Percentiles rank a stretch among this genome's conserved stretches.
Conservation (phyloP, 2,113 vertebrate genomes). For the Xerus inauris region DNA sequence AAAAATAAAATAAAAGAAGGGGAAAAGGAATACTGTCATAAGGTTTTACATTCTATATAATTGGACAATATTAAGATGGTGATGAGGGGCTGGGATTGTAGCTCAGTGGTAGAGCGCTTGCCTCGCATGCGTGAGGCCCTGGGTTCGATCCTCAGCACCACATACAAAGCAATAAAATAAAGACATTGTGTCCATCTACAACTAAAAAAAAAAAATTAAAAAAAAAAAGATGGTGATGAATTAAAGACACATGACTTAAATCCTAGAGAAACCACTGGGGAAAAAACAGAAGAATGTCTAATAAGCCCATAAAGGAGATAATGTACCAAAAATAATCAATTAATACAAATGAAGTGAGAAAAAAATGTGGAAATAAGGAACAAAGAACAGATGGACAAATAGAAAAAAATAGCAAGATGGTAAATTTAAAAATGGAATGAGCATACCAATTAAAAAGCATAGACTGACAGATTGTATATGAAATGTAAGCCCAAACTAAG, state of each 20-base stretch:
- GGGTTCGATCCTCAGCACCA: no score
- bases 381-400: conserved; percentile 58
- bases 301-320: not conserved
- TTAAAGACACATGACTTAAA: not conserved
- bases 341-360: conserved; percentile 47
- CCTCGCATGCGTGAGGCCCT: no score
- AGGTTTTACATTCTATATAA: not conserved
- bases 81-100: no score
- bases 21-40: not conserved
- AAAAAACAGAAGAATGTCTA: not conserved
- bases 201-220: no score
- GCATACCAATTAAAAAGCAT: conserved; percentile 53
- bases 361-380: not conserved
- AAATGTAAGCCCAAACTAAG: conserved; percentile 19
- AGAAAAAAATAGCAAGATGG: conserved; percentile 58
- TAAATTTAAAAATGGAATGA: conserved; percentile 61
- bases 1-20: not conserved
- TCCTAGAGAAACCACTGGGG: not conserved
- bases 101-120: no score
- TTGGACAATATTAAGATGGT: not conserved
- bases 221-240: not conserved
- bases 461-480: conserved; percentile 55
- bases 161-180: no score
- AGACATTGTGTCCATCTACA: no score
- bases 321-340: conserved; percentile 22